Evolutionary conservation across 2,113 vertebrate species (phyloP).

Genomic region (Hypanus sabinus): DNA sequence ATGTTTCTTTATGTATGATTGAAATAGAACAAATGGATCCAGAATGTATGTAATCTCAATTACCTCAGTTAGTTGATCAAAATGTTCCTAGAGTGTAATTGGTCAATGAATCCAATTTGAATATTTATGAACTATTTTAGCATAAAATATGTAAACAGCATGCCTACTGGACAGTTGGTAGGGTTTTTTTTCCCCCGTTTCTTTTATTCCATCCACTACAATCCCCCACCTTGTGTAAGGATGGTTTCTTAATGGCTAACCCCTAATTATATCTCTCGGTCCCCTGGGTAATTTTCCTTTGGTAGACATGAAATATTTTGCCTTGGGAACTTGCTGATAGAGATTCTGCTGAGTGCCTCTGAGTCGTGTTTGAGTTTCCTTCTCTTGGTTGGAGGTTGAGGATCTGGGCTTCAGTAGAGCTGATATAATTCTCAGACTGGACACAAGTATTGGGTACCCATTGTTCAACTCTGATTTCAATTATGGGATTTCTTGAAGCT

Average conservation of each 20-base stretch:
- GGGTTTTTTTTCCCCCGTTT: not conserved
- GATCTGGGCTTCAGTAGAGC: not conserved
- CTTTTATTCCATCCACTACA: not conserved
- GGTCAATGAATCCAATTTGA: not conserved
- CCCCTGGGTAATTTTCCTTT: too few species aligned
- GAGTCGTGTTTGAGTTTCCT: too few species aligned
- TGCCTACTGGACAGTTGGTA: not conserved
- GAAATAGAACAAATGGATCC: not conserved
- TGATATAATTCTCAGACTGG: not conserved
- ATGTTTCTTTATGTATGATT: constrained; percentile 14
- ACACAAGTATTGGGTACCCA: not conserved
- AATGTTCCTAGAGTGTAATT: not conserved
- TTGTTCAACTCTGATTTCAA: not conserved
- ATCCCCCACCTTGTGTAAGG: not conserved
- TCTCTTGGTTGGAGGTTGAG: not conserved
- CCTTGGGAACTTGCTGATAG: not conserved
- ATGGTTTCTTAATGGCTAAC: not conserved
- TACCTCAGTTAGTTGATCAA: not conserved
- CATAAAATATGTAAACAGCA: not conserved
- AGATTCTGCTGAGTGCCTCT: not conserved
- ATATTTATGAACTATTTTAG: constrained; percentile 19
- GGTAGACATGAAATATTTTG: too few species aligned
- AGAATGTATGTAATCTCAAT: not conserved
- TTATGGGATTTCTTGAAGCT: not conserved
- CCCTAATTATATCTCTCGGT: not conserved